Base-by-base conservation (phyloP, 2,113 vertebrate genomes). In the Malaclemys terrapin region DNA sequence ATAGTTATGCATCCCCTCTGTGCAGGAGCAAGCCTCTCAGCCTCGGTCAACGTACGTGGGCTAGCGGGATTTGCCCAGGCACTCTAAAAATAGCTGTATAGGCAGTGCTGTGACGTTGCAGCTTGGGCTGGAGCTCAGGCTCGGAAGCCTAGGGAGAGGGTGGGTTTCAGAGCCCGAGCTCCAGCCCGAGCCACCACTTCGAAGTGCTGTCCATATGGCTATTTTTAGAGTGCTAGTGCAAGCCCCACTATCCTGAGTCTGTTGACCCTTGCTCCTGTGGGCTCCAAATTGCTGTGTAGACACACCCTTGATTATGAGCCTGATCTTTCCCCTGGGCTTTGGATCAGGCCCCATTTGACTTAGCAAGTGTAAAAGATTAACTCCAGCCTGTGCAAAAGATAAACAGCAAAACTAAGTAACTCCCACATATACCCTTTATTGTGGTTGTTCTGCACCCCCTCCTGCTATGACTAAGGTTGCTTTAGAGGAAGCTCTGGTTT, bases 401-500 rank as follows among this genome's bases (percentile, higher is more conserved):
- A 5, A 84, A 89, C 45, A 87, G 53, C 25, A 85, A 83, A 93
- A 5, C 12, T 59, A 80, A 59, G 25, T 9, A 89, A 11, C 24
- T 86, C 35, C 5, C 24, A 25, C 59, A 17, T 14, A 47, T 49
- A 47, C 10, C 16, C 89, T 88, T 72, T 72, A 85, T 88, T 93
- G 78, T 92, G 52, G 72, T 92, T 88, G 87, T 91, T 76, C 85
- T 87, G 6, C 13, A 82, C 50, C 85, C 10, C 69, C 3, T 29
- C 3, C 88, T 92, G 59, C 47, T 95, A 20, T 52, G 54, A 80
- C 54, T 93, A 59, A 93, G 11, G 35, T 57, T 86, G 27, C 49
- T 62, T 50, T 27, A 96, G 52, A 35, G 2, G 14, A 85, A 81
- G 52, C 47, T 31, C 69, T 89, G 10, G 65, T 72, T 72, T 72